Evolutionary conservation across 2,888 invertebrate genomes (phyloP).

Genomic region (Meliscaeva auricollis): DNA sequence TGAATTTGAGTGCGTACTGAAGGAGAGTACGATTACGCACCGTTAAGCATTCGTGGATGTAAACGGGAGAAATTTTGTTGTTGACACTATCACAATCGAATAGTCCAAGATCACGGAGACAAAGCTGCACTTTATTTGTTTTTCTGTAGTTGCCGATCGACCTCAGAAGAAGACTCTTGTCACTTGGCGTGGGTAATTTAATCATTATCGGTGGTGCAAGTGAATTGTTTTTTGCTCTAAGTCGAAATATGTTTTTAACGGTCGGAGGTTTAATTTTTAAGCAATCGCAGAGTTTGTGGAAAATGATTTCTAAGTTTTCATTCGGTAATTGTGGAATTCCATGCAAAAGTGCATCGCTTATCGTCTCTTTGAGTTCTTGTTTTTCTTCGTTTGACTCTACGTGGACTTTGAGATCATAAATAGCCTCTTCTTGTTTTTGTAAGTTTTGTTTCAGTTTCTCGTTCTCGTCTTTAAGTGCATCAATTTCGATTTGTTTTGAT

Average conservation of each 20-base stretch:
- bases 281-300: background rate
- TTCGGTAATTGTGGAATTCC: too few relatives aligned
- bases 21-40: background rate
- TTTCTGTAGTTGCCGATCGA: background rate
- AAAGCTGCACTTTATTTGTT: slow-evolving; percentile 1
- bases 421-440: too few relatives aligned
- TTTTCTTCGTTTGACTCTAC: too few relatives aligned
- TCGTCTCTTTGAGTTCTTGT: too few relatives aligned
- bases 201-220: slow-evolving; percentile 3
- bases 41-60: background rate
- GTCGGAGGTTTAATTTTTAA: background rate
- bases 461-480: too few relatives aligned
- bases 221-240: background rate
- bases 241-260: background rate
- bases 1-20: slow-evolving; percentile 1
- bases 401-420: too few relatives aligned
- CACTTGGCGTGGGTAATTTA: slow-evolving; percentile 1
- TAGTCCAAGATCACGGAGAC: background rate
- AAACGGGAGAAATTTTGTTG: background rate
- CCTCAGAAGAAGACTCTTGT: background rate
- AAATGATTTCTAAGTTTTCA: too few relatives aligned
- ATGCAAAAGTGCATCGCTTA: too few relatives aligned
- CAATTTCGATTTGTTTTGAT: too few relatives aligned
- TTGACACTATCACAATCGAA: background rate
- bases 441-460: too few relatives aligned